Conservation (phyloP, 2,113 vertebrate species). For the Danionella cerebrum region DNA sequence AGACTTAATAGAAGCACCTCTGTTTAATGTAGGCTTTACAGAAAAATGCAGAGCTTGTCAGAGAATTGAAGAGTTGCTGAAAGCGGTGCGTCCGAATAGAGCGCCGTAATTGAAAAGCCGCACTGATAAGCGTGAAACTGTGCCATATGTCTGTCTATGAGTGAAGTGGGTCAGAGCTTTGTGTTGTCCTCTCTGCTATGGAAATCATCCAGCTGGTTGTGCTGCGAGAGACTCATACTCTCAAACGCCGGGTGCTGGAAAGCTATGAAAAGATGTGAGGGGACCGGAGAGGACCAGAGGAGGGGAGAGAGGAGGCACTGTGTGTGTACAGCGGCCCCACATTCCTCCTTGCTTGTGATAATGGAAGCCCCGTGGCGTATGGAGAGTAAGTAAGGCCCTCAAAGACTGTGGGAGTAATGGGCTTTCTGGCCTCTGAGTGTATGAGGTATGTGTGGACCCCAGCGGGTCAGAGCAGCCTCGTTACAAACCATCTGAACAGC, state of each 20-base stretch:
- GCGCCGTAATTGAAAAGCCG: slow-evolving; percentile 6
- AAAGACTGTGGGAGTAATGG: slow-evolving; percentile 1
- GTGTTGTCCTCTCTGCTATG: slow-evolving; percentile 24
- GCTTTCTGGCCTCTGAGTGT: not conserved
- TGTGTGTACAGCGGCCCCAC: slow-evolving; percentile 8
- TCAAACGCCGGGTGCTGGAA: not conserved
- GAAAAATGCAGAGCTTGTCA: not conserved
- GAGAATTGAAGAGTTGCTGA: slow-evolving; percentile 10
- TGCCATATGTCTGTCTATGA: slow-evolving; percentile 17
- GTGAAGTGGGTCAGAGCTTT: slow-evolving; percentile 28
- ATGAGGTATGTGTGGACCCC: not conserved
- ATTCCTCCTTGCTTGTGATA: slow-evolving; percentile 25
- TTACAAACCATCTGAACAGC: not conserved
- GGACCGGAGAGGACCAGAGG: not conserved
- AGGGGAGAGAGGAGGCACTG: not conserved
- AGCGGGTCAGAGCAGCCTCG: slow-evolving; percentile 10
- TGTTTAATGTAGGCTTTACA: not conserved
- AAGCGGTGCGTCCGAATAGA: slow-evolving; percentile 5
- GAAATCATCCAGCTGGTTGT: slow-evolving; percentile 25
- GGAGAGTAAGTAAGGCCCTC: slow-evolving; percentile 12
- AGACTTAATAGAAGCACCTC: slow-evolving; percentile 8
- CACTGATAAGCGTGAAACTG: slow-evolving; percentile 18
- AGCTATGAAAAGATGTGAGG: not conserved
- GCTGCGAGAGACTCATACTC: not conserved
- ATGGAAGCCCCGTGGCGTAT: slow-evolving; percentile 17